Evolutionary conservation across 2,797 vertebrate genomes (phyloP).

Genomic region (Pogoniulus pusillus): DNA sequence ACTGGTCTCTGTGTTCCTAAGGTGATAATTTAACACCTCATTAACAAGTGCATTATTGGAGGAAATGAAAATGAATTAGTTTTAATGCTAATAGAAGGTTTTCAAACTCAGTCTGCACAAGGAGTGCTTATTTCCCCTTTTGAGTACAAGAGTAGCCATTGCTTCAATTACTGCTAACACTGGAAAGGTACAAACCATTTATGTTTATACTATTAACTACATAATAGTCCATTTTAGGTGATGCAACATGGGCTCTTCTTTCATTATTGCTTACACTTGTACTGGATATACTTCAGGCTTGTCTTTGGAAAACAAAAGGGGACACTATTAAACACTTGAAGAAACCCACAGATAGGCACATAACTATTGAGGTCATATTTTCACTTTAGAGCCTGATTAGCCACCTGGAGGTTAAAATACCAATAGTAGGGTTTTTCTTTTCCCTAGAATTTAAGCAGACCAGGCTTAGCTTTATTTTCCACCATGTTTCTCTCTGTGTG

Average conservation of each 20-base stretch:
- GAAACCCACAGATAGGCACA: not conserved
- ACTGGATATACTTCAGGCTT: not conserved
- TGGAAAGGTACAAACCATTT: not conserved
- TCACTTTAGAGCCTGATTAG: not conserved
- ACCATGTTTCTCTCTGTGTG: not conserved
- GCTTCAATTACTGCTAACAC: not conserved
- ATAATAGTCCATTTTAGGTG: not conserved
- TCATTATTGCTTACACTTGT: not conserved
- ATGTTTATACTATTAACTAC: not conserved
- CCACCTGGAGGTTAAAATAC: not conserved
- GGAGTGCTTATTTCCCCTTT: conserved; percentile 9
- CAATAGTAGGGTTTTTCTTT: not conserved
- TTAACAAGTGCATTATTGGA: conserved; percentile 72
- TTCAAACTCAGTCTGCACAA: conserved; percentile 16
- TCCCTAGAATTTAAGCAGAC: not conserved
- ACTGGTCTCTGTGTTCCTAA: conserved; percentile 61
- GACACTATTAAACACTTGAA: not conserved
- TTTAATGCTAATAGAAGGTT: conserved; percentile 67
- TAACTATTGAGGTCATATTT: not conserved
- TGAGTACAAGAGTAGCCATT: not conserved
- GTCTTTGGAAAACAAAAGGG: not conserved
- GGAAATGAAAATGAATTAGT: conserved; percentile 67
- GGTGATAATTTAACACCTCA: conserved; percentile 73
- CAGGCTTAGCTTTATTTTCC: not conserved
- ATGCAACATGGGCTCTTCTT: not conserved